Conservation (phyloP, 2,113 vertebrate genomes). For the Callipepla californica region DNA sequence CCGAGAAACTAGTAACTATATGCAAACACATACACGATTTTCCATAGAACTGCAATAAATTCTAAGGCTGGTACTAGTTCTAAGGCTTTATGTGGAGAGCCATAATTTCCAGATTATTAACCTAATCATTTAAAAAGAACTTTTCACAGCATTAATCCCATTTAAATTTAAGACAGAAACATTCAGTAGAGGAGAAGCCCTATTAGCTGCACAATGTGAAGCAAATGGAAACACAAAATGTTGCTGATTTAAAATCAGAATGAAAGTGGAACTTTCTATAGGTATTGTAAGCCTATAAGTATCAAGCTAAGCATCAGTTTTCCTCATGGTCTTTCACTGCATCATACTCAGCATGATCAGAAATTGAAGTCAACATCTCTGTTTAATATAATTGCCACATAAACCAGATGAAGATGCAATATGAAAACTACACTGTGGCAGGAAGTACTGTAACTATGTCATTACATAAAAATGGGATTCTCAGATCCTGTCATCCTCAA, state of each 20-base stretch:
- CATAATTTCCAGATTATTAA: conserved; percentile 77
- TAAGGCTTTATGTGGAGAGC: conserved; percentile 28
- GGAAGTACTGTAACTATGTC: background rate
- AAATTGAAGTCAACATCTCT: background rate
- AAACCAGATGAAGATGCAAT: background rate
- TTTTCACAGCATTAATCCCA: conserved; percentile 72
- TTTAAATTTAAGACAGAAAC: conserved; percentile 73
- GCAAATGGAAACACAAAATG: conserved; percentile 49
- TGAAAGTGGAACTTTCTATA: background rate
- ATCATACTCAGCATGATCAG: background rate
- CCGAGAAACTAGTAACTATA: background rate
- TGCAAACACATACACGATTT: background rate
- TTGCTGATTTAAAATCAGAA: background rate
- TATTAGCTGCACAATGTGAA: conserved; percentile 70
- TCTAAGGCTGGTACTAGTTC: background rate
- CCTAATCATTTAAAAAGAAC: conserved; percentile 69
- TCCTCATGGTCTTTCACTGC: background rate
- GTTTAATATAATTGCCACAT: background rate
- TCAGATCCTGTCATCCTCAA: background rate
- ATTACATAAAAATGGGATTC: background rate
- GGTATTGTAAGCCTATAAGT: background rate
- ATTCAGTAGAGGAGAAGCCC: conserved; percentile 60
- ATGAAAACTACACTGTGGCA: background rate
- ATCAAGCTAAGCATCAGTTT: background rate
- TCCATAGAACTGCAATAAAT: conserved; percentile 33